Conservation (phyloP, 2,888 invertebrate species). For the Helicoverpa assulta region DNA sequence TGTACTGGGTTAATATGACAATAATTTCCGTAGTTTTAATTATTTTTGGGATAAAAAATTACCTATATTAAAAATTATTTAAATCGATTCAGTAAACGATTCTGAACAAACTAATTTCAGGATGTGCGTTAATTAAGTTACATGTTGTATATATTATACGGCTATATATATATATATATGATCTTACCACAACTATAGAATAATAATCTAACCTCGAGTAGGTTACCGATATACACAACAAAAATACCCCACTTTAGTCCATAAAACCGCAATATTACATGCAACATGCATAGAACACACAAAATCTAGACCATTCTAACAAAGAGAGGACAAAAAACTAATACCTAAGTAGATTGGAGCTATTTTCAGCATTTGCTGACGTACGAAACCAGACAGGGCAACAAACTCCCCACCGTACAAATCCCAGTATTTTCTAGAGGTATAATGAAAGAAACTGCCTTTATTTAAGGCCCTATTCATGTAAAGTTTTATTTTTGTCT, state of each 20-base stretch:
- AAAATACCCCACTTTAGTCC: not conserved
- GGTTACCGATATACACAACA: not conserved
- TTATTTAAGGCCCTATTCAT: conserved; percentile 37
- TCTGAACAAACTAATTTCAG: too few species aligned
- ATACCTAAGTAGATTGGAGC: conserved; percentile 10
- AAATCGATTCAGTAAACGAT: too few species aligned
- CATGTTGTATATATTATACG: too few species aligned
- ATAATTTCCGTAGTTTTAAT: too few species aligned
- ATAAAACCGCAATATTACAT: not conserved
- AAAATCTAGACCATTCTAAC: not conserved
- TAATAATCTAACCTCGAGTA: too few species aligned
- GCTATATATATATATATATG: too few species aligned
- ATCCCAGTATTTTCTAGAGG: conserved; percentile 26
- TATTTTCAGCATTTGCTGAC: conserved; percentile 41
- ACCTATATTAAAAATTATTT: too few species aligned
- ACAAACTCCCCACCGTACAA: conserved; percentile 35
- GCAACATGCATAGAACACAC: not conserved
- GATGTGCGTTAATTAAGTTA: too few species aligned
- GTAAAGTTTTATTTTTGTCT: conserved; percentile 15
- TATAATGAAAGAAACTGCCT: conserved; percentile 12
- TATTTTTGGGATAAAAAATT: too few species aligned
- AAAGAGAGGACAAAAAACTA: conserved; percentile 7
- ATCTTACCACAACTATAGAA: too few species aligned
- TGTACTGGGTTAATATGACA: too few species aligned
- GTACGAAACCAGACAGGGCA: conserved; percentile 31